Conservation (phyloP, 2,113 vertebrate species). For the Scomber scombrus region DNA sequence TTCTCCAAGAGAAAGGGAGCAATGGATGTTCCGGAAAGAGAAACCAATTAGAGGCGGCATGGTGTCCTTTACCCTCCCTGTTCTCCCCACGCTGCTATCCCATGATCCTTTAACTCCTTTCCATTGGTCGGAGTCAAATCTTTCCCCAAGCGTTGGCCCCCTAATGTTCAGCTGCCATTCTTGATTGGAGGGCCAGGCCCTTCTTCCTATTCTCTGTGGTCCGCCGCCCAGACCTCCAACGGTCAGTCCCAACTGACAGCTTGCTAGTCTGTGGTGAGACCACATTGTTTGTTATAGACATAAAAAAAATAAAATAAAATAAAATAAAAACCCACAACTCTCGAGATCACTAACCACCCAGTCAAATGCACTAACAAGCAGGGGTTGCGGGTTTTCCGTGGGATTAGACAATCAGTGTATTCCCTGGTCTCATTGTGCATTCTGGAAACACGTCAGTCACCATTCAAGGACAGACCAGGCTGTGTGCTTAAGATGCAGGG, state of each 20-base stretch:
- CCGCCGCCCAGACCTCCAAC: slow-evolving; percentile 32
- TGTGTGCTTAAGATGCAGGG: slow-evolving; percentile 52
- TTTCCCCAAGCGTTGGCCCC: slow-evolving; percentile 63
- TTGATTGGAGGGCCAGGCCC: slow-evolving; percentile 47
- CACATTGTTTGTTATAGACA: slow-evolving; percentile 49
- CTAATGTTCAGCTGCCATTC: slow-evolving; percentile 48
- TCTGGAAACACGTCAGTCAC: slow-evolving; percentile 52
- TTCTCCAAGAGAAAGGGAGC: slow-evolving; percentile 62
- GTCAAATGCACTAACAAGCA: slow-evolving; percentile 48
- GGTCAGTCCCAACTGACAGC: slow-evolving; percentile 40
- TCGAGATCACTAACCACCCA: slow-evolving; percentile 49
- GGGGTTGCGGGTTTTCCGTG: slow-evolving; percentile 2
- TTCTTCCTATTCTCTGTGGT: slow-evolving; percentile 48
- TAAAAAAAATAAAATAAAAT: slow-evolving; percentile 34
- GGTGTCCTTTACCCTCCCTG: slow-evolving; percentile 61
- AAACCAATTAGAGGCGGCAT: slow-evolving; percentile 56
- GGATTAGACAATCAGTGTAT: slow-evolving; percentile 43
- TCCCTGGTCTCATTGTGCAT: slow-evolving; percentile 64
- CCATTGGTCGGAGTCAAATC: slow-evolving; percentile 73
- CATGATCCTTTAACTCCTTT: slow-evolving; percentile 76
- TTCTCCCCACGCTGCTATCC: slow-evolving; percentile 58
- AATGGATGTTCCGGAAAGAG: slow-evolving; percentile 47
- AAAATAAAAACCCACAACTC: slow-evolving; percentile 43
- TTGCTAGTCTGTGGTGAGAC: slow-evolving; percentile 33
- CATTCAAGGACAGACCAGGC: slow-evolving; percentile 64